Conservation (phyloP, 2,797 vertebrate genomes). For the Dicrostonyx torquatus region DNA sequence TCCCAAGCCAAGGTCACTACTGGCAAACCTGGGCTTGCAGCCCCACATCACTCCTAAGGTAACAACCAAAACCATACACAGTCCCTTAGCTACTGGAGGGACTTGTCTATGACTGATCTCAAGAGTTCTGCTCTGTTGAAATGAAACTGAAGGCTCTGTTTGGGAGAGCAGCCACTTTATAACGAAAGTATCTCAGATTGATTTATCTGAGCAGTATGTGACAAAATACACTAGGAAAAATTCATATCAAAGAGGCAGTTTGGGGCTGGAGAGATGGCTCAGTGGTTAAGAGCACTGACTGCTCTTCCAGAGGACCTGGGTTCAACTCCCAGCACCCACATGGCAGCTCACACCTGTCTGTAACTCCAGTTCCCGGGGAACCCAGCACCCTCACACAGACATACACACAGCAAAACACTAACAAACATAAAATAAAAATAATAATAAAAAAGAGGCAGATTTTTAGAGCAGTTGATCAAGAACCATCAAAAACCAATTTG, state of each 20-base stretch:
- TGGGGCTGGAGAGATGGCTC: no score
- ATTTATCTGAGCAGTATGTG: neutral
- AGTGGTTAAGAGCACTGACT: no score
- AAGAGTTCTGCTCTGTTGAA: neutral
- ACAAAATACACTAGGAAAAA: neutral
- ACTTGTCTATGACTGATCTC: neutral
- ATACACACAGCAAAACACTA: no score
- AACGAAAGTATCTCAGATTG: constrained; percentile 23
- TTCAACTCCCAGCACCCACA: no score
- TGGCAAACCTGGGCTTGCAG: neutral
- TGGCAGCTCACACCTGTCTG: no score
- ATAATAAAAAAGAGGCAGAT: neutral
- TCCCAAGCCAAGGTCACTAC: constrained; percentile 7
- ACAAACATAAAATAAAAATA: no score
- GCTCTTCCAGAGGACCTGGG: no score
- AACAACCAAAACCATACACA: neutral
- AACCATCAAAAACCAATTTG: neutral
- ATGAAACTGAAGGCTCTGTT: constrained; percentile 3
- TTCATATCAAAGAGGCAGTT: neutral
- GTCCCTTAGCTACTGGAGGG: neutral
- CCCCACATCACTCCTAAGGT: neutral
- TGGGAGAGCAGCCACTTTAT: neutral
- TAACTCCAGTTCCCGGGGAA: no score
- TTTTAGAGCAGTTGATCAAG: neutral
- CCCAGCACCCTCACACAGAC: no score